Evolutionary conservation across 1,140 invertebrate genomes (phyloP), one percentile per base, ranked within the genome.

Genomic region (Orius laevigatus): DNA sequence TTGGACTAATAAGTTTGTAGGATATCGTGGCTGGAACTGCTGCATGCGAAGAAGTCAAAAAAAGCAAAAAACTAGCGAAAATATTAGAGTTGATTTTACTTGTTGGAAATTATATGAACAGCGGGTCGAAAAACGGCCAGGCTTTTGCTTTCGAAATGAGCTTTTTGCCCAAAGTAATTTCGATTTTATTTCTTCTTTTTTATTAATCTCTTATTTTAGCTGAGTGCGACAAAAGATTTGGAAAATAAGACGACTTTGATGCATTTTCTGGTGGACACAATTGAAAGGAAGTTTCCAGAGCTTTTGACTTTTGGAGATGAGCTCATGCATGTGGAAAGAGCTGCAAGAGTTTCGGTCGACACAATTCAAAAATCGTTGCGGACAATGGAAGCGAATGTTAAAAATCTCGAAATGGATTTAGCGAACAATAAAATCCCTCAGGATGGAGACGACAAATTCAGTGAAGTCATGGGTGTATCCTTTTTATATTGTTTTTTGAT

Each of bases 91-190:
- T 97, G 1, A 78, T 98, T 50, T 69, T 98, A 0, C 63, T 95
- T 8, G 67, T 96, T 19, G 92, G 92, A 12, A 98, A 96, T 68
- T 91, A 87, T 56, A 87, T 97, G 80, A 96, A 96, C 63, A 78
- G 86, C 2, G 91, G 92, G 0, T 91, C 89, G 1, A 82, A 80
- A 55, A 95, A 95, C 62, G 91, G 81, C 6, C 83, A 89, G 57
- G 89, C 91, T 2, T 83, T 90, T 58, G 95, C 89, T 4, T 98
- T 97, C 66, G 92, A 98, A 65, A 93, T 98, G 48, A 92, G 79
- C 61, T 97, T 89, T 63, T 70, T 98, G 2, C 84, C 90, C 0
- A 97, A 97, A 72, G 82, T 92, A 65, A 58, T 56, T 55, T 43
- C 16, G 36, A 52, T 32, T 48, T 19, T 48, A 36, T 19, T 32